phyloP scores from a whole-genome alignment of 1,140 invertebrate species.

The Drosophila kikkawai region DNA sequence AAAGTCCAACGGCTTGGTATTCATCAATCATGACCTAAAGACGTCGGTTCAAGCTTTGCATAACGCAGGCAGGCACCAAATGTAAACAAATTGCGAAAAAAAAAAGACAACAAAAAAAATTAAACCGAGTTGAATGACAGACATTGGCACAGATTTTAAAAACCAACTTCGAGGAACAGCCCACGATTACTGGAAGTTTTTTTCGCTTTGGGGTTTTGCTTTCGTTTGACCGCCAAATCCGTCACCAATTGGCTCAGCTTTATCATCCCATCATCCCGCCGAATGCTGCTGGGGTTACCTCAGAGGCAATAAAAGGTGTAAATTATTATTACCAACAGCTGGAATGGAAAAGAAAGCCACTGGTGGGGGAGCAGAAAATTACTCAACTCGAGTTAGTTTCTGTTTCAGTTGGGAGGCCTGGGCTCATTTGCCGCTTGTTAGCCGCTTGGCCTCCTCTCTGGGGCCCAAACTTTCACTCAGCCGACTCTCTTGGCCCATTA shows the following conservation, averaged over 20 bases:
- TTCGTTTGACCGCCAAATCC: constrained; percentile 70
- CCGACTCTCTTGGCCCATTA: constrained; percentile 49
- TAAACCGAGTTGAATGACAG: constrained; percentile 57
- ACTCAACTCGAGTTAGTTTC: constrained; percentile 61
- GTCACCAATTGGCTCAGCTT: constrained; percentile 10
- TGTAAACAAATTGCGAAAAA: constrained; percentile 50
- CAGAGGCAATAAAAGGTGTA: constrained; percentile 66
- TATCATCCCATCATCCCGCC: background rate
- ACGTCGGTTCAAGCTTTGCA: constrained; percentile 38
- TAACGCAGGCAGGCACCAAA: constrained; percentile 23
- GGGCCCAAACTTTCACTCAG: constrained; percentile 42
- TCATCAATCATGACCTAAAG: constrained; percentile 50
- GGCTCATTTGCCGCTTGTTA: constrained; percentile 37
- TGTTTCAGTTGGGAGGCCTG: constrained; percentile 32
- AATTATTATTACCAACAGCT: constrained; percentile 65
- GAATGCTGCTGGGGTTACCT: constrained; percentile 51
- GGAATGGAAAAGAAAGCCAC: constrained; percentile 60
- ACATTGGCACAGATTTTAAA: constrained; percentile 65
- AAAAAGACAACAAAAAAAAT: constrained; percentile 20
- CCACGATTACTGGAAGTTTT: constrained; percentile 32
- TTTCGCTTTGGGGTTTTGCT: constrained; percentile 44
- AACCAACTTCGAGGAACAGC: constrained; percentile 35
- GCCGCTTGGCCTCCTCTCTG: constrained; percentile 17
- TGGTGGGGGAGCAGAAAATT: constrained; percentile 62
- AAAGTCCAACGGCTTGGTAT: constrained; percentile 20